Conservation (phyloP, 2,113 vertebrate genomes). For the Cryptoleucopteryx plumbea region DNA sequence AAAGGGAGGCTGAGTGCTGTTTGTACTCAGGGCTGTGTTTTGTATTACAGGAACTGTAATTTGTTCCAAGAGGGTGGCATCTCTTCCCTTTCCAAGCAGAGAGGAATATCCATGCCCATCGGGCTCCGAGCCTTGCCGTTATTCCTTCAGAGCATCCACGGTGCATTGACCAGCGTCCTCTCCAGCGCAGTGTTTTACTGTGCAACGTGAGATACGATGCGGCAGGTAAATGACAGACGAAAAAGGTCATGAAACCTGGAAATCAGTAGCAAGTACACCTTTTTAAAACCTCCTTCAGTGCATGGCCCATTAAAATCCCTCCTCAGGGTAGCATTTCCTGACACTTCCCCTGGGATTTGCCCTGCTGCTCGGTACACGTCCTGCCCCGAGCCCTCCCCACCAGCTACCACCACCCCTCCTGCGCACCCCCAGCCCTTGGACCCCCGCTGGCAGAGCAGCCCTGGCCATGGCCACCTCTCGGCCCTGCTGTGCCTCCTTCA, state of each 20-base stretch:
- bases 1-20: background rate
- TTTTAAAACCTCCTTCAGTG: background rate
- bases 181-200: background rate
- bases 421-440: background rate
- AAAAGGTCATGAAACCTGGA: background rate
- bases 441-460: background rate
- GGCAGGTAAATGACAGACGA: fast-evolving
- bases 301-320: background rate
- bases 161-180: fast-evolving
- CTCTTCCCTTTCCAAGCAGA: background rate
- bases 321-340: background rate
- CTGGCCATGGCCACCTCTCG: background rate
- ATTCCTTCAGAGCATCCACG: background rate
- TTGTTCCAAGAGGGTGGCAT: background rate
- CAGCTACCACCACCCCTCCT: background rate
- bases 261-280: fast-evolving
- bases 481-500: background rate
- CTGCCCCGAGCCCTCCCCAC: background rate
- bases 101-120: background rate
- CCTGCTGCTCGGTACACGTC: fast-evolving
- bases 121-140: background rate
- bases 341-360: background rate
- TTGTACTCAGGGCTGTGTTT: background rate
- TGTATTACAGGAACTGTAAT: background rate
- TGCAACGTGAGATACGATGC: fast-evolving